A percentile compares a stretch with the other conserved stretches of the same genome.
Evolutionary conservation across 2,888 invertebrate genomes (phyloP).

Genomic region (Andrena flavipes): DNA sequence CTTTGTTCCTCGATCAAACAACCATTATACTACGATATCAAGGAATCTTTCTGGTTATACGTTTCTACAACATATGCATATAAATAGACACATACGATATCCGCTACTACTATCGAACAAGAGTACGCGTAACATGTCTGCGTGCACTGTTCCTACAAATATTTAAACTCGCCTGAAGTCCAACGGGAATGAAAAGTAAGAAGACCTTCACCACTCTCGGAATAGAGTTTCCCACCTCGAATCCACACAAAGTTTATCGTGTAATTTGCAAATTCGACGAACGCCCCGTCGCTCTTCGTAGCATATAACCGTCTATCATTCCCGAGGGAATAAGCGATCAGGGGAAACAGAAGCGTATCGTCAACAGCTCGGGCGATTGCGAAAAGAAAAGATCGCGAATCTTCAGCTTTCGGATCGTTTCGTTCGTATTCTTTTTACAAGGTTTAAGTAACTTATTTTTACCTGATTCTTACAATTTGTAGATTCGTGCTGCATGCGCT

Average conservation of each 20-base stretch:
- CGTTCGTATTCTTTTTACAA: background rate
- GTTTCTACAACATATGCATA: background rate
- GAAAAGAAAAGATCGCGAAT: conserved; percentile 2
- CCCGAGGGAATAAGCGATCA: background rate
- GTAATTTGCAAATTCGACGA: conserved; percentile 69
- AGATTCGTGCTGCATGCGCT: background rate
- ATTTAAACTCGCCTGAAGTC: background rate
- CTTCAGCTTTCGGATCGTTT: background rate
- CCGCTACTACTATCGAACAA: background rate
- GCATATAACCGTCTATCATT: background rate
- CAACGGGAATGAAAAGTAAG: background rate
- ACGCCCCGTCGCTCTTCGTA: conserved; percentile 29
- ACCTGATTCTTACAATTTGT: background rate
- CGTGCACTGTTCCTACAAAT: background rate
- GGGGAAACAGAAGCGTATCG: background rate
- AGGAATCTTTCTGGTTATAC: background rate
- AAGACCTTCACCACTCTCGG: background rate
- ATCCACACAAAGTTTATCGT: conserved; percentile 76
- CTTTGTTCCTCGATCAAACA: background rate
- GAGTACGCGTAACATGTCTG: background rate
- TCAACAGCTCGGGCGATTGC: background rate
- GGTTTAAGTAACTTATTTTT: background rate
- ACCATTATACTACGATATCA: background rate
- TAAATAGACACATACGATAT: background rate
- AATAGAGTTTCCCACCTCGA: conserved; percentile 75